phyloP scores from a whole-genome alignment of 2,888 invertebrate genomes.

The Thyatira batis region DNA sequence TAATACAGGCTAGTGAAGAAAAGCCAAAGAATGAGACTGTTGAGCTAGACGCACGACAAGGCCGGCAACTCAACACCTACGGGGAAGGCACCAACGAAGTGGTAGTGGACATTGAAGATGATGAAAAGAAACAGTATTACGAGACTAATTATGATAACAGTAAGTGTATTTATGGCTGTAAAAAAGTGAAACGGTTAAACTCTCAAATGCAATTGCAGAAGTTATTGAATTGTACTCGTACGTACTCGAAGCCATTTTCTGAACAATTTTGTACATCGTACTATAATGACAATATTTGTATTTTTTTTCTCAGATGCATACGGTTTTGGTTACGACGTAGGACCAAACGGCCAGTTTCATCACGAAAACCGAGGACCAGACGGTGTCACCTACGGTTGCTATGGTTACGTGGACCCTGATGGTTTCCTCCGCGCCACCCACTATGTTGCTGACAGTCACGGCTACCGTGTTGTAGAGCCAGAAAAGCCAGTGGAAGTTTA shows the following conservation, averaged over 20 bases:
- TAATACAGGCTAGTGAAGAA: slow-evolving; percentile 58
- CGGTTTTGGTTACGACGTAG: slow-evolving; percentile 90
- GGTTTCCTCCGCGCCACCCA: slow-evolving; percentile 86
- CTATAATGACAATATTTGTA: not conserved
- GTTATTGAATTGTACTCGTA: too few relatives aligned
- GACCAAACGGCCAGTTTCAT: slow-evolving; percentile 89
- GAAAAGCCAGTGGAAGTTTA: slow-evolving; percentile 86
- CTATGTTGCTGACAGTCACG: slow-evolving; percentile 90
- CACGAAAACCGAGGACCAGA: slow-evolving; percentile 89
- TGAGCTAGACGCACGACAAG: slow-evolving; percentile 36
- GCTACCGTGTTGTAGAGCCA: slow-evolving; percentile 88
- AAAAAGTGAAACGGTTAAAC: too few relatives aligned
- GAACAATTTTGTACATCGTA: too few relatives aligned
- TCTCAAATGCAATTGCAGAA: too few relatives aligned
- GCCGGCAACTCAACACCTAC: slow-evolving; percentile 49
- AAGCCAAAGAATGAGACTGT: slow-evolving; percentile 44
- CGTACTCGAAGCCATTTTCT: too few relatives aligned
- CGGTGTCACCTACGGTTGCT: slow-evolving; percentile 90
- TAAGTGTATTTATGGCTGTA: too few relatives aligned
- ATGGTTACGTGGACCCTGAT: slow-evolving; percentile 88
- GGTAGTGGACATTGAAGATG: slow-evolving; percentile 87
- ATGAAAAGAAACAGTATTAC: slow-evolving; percentile 88
- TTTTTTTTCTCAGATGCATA: slow-evolving; percentile 82
- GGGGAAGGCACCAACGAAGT: slow-evolving; percentile 79
- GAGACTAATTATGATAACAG: slow-evolving; percentile 89